Base-by-base conservation (phyloP, 2,797 vertebrate genomes). In the Phoxinus dragarum region DNA sequence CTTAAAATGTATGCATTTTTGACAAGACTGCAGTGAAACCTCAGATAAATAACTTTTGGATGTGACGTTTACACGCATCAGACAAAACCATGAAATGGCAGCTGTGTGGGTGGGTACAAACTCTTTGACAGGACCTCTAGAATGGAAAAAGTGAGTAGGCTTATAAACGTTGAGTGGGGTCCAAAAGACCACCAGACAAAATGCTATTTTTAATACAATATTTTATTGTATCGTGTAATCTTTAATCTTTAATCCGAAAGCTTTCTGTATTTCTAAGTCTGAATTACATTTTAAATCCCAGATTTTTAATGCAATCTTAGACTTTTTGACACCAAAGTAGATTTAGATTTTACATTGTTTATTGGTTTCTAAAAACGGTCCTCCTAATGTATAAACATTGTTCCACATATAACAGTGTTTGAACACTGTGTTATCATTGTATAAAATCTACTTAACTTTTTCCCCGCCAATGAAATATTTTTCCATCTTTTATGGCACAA, bases 111-210 rank as follows among this genome's bases (percentile, higher is more conserved):
- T 16, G 40, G 44, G 59, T 44, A 17, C 34, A 80, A 21, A 38
- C 59, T 31, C 16, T 61, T 44, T 66, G 27, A 68, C 23, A 27
- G 16, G 44, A 71, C 52, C 44, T 19, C 2, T 68, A 38, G 73
- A 84, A 73, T 81, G 82, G 77, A 80, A 56, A 56, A 78, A 61
- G 44, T 56, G 56, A 47, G 61, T 87, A 23, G 59, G 47, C 1
- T 49, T 71, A 10, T 40, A 67, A 19, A 54, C 34, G 47, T 9
- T n/a, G 17, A 76, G 4, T 31, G 52, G 34, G 12, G 21, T 77
- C 21, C 12, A 59, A 77, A 40, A 77, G 52, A 27, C 74, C 52
- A 77, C 52, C n/a, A 77, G 36, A 77, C 21, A 40, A 77, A 59
- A 59, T 40, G 12, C 12, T 16, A 56, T 7, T 16, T 54, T n/a